Evolutionary conservation across 2,113 vertebrate species (phyloP).

Genomic region (Bucco capensis): DNA sequence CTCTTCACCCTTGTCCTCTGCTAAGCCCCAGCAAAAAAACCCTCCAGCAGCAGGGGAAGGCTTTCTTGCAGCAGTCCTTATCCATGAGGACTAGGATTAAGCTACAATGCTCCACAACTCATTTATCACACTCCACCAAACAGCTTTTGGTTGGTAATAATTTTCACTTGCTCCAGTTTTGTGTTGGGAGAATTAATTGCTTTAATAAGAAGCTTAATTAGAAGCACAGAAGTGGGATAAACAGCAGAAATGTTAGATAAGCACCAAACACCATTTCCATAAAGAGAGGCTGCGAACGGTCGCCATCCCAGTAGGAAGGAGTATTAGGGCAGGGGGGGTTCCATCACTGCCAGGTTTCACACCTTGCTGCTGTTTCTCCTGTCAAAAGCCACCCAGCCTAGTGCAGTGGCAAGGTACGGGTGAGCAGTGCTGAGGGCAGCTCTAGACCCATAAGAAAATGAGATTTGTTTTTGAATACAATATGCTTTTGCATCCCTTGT

Average conservation of each 20-base stretch:
- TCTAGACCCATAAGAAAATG: neutral
- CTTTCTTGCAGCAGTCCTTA: neutral
- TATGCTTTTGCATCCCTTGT: neutral
- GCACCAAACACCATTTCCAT: rapidly evolving
- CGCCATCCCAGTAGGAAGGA: neutral
- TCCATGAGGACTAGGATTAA: neutral
- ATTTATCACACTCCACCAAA: conserved; percentile 35
- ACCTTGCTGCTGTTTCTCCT: neutral
- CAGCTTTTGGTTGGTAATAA: conserved; percentile 1
- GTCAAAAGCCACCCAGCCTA: neutral
- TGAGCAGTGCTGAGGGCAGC: neutral
- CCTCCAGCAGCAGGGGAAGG: neutral
- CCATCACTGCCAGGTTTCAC: rapidly evolving
- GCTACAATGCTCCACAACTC: neutral
- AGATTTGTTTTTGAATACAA: neutral
- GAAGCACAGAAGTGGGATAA: conserved; percentile 19
- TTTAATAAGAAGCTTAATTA: conserved; percentile 59
- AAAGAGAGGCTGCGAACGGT: neutral
- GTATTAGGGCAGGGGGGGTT: too few species aligned
- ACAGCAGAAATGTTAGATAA: neutral
- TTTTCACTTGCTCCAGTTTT: neutral
- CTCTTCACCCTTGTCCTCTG: neutral
- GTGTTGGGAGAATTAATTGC: conserved; percentile 54
- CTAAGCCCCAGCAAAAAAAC: neutral
- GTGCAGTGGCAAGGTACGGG: rapidly evolving